Evolutionary conservation across 2,113 vertebrate species (phyloP).

Genomic region (Caloenas nicobarica): DNA sequence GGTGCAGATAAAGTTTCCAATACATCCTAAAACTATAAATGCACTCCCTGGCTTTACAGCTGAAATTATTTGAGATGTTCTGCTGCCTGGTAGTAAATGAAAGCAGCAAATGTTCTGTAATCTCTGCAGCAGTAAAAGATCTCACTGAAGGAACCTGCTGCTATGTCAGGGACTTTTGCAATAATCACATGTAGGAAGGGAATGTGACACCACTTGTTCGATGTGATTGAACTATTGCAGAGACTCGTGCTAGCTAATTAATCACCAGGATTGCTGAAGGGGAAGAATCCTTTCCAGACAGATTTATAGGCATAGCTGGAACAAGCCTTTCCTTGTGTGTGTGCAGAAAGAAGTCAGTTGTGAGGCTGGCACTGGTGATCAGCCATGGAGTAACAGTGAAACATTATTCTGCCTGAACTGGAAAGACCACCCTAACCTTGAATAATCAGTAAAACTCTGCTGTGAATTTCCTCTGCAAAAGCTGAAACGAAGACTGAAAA

Average conservation of each 20-base stretch:
- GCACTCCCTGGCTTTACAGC: background rate
- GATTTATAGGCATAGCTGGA: conserved; percentile 1
- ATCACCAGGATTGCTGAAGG: conserved; percentile 20
- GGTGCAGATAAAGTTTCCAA: background rate
- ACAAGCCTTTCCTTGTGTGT: background rate
- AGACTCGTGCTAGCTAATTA: background rate
- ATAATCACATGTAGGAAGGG: conserved; percentile 34
- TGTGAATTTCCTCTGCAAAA: background rate
- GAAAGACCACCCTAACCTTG: background rate
- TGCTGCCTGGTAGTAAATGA: background rate
- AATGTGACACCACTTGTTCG: conserved; percentile 3
- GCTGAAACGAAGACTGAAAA: background rate
- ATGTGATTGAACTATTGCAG: conserved; percentile 30
- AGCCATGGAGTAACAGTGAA: background rate
- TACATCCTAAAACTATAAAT: background rate
- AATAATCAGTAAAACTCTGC: background rate
- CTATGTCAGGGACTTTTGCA: background rate
- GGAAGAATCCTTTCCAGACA: conserved; percentile 11
- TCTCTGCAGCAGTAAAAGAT: background rate
- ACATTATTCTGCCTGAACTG: background rate
- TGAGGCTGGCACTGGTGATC: background rate
- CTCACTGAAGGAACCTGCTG: background rate
- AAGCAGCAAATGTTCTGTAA: conserved; percentile 16
- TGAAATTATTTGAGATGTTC: background rate
- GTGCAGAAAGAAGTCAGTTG: background rate